phyloP scores from a whole-genome alignment of 2,888 invertebrate genomes.

The Pachymerium ferrugineum region DNA sequence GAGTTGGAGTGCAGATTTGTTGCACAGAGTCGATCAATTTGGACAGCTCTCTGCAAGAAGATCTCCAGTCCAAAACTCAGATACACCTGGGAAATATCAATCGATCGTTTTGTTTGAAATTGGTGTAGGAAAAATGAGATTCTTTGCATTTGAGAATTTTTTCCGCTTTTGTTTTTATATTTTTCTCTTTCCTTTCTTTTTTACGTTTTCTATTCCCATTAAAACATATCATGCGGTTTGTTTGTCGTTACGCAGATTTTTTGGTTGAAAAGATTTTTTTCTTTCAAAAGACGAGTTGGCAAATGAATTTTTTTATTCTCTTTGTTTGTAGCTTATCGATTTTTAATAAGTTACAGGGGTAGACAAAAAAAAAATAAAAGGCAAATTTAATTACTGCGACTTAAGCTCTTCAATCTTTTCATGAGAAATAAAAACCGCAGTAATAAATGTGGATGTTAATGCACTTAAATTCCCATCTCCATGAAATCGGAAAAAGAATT shows the following conservation, averaged over 20 bases:
- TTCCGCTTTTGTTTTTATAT: not conserved
- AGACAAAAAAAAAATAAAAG: not conserved
- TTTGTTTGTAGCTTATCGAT: conserved; percentile 4
- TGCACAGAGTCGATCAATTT: not conserved
- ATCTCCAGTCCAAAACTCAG: not conserved
- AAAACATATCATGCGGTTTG: not conserved
- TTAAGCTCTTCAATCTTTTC: not conserved
- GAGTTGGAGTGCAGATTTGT: conserved; percentile 13
- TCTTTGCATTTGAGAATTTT: not conserved
- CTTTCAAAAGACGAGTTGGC: not conserved
- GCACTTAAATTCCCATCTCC: not conserved
- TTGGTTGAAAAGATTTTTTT: not conserved
- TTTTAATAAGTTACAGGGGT: not conserved
- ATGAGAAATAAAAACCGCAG: not conserved
- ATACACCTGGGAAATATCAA: no score
- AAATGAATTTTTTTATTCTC: no score
- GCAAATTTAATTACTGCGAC: not conserved
- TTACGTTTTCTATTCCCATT: not conserved
- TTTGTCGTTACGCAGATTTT: not conserved
- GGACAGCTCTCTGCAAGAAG: conserved; percentile 2
- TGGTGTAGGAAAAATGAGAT: not conserved
- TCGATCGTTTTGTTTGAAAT: no score
- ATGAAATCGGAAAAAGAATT: no score
- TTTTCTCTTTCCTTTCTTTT: not conserved
- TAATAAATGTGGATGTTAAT: not conserved